Conservation (phyloP, 2,113 vertebrate genomes). For the Lepisosteus osseus region DNA sequence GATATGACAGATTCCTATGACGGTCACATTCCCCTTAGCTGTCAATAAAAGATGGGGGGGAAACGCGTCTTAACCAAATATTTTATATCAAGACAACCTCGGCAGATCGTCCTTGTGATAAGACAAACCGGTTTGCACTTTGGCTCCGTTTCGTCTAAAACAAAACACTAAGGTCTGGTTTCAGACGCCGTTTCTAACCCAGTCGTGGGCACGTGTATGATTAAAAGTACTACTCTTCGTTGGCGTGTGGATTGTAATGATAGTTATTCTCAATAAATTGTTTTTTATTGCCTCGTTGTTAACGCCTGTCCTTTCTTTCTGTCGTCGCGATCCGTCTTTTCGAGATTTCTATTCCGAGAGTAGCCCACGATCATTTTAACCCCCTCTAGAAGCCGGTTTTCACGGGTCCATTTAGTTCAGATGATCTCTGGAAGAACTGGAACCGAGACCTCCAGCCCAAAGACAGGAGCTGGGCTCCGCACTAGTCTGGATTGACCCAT, state of each 20-base stretch:
- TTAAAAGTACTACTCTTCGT: slow-evolving; percentile 16
- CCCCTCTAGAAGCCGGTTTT: no score
- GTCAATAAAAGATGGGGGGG: neutral
- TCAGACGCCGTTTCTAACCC: slow-evolving; percentile 36
- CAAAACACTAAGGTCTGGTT: slow-evolving; percentile 29
- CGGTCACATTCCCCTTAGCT: no score
- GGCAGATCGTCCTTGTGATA: slow-evolving; percentile 27
- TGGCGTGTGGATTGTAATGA: slow-evolving; percentile 37
- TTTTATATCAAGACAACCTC: neutral
- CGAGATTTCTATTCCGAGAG: no score
- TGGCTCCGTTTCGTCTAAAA: slow-evolving; percentile 32
- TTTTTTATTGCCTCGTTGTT: slow-evolving; percentile 23
- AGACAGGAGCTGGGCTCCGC: no score
- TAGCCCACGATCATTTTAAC: no score
- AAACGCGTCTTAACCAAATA: no score
- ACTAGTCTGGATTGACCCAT: no score
- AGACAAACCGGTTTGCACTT: slow-evolving; percentile 41
- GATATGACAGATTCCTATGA: no score
- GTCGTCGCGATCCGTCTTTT: slow-evolving; percentile 6
- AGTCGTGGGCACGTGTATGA: slow-evolving; percentile 36
- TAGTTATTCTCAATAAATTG: slow-evolving; percentile 41
- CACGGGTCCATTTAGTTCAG: no score
- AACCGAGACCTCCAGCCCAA: no score
- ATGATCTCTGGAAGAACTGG: no score
- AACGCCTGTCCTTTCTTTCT: slow-evolving; percentile 19